phyloP scores from a whole-genome alignment of 2,888 invertebrate genomes.

The Parochlus steinenii region DNA sequence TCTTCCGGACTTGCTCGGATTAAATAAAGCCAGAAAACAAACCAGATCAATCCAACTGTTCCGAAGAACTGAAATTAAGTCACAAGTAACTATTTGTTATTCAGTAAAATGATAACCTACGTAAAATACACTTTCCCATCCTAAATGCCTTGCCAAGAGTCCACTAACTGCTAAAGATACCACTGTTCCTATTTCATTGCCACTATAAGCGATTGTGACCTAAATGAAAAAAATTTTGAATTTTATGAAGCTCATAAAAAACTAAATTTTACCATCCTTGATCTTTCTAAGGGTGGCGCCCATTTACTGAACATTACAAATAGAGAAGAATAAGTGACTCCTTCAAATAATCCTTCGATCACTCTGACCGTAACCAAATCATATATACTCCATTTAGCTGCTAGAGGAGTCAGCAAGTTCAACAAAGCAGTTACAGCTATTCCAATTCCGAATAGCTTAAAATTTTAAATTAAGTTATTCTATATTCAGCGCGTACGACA shows the following conservation, averaged over 20 bases:
- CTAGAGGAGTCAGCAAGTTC: slow-evolving; percentile 54
- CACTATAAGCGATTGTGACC: slow-evolving; percentile 65
- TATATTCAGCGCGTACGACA: no score
- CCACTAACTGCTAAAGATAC: slow-evolving; percentile 67
- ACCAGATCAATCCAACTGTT: slow-evolving; percentile 53
- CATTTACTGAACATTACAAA: slow-evolving; percentile 37
- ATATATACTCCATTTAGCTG: slow-evolving; percentile 45
- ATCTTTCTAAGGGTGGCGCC: slow-evolving; percentile 9
- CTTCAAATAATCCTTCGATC: slow-evolving; percentile 57
- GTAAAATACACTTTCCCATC: slow-evolving; percentile 73
- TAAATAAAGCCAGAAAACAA: slow-evolving; percentile 49
- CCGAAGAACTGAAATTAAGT: slow-evolving; percentile 64
- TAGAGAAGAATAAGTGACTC: slow-evolving; percentile 28
- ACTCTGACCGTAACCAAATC: slow-evolving; percentile 48
- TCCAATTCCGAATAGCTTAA: slow-evolving; percentile 43
- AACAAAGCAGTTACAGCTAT: slow-evolving; percentile 54
- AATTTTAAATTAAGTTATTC: no score
- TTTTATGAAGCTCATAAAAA: no score
- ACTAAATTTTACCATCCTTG: slow-evolving; percentile 33
- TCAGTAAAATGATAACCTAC: no score
- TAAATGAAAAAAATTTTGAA: slow-evolving; percentile 31
- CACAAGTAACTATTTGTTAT: no score
- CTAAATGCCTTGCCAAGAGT: slow-evolving; percentile 50
- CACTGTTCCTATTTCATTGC: slow-evolving; percentile 72
- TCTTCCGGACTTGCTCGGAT: slow-evolving; percentile 58